Base-by-base conservation (phyloP, 2,888 invertebrate genomes). In the Agrochola macilenta region DNA sequence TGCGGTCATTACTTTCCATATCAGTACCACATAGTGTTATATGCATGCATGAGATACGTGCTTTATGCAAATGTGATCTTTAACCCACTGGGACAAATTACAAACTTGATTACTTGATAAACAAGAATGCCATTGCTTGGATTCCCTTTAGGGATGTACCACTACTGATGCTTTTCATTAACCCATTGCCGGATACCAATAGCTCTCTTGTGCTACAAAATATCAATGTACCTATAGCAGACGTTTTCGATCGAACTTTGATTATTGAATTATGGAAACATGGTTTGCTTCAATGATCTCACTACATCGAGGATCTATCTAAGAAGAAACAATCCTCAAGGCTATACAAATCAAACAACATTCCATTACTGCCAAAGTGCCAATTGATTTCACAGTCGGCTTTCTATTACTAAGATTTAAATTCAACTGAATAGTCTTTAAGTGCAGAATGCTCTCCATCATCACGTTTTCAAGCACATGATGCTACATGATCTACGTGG, bases 1-100 rank as follows among this genome's bases (percentile, higher is more conserved):
- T 79, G 79, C 61, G 72, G 69, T 81, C 81, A 83, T 87, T 83
- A 81, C 76, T 80, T 81, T 74, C 69, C 76, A 68, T 88, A 83
- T 83, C 81, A 79, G 76, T 79, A 71, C 30, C 39, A 57, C 26
- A 72, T 66, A 69, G 26, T 69, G 23, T 46, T 57, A 57, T 64
- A 71, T 73, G 35, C 43, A 73, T 30, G 43, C 23, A 64, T 74
- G 12, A 78, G 52, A 54, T 74, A 66, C n/a, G 14, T 73, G 58
- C 23, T 58, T 64, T 72, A 64, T 65, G 81, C 57, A 66, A 74
- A 66, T 70, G 17, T 69, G 52, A 46, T 69, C 69, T 69, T 52
- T 72, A 39, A 46, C 70, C 58, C 39, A 35, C 8, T 26, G 52
- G 35, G 23, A 49, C 23, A 60, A 74, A 78, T 78, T 39, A 52